Evolutionary conservation across 2,888 invertebrate genomes (phyloP).

Genomic region (Geotrupes spiniger): DNA sequence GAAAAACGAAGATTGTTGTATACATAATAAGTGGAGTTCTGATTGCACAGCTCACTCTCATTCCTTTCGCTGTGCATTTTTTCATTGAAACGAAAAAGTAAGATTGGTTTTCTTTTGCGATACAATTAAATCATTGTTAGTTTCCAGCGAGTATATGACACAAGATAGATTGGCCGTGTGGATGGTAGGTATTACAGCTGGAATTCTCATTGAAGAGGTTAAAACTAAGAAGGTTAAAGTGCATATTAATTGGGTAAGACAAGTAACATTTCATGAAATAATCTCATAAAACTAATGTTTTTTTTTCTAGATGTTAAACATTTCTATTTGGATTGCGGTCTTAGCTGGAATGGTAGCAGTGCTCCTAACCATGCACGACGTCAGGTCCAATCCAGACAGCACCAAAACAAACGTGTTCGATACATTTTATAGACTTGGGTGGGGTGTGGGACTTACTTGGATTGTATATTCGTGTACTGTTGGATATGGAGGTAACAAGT

Average conservation of each 20-base stretch:
- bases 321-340: slow-evolving; percentile 14
- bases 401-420: slow-evolving; percentile 19
- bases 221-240: slow-evolving; percentile 17
- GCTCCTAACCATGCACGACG: slow-evolving; percentile 17
- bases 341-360: slow-evolving; percentile 20
- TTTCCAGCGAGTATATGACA: slow-evolving; percentile 24
- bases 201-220: slow-evolving; percentile 21
- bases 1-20: not conserved
- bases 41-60: not conserved
- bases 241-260: not conserved
- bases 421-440: slow-evolving; percentile 20
- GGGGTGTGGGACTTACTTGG: slow-evolving; percentile 27
- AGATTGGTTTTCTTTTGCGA: not conserved
- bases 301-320: slow-evolving; percentile 15
- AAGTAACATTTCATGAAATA: no score
- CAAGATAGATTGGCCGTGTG: slow-evolving; percentile 21
- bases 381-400: slow-evolving; percentile 6
- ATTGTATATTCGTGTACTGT: slow-evolving; percentile 29
- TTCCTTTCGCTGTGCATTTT: not conserved
- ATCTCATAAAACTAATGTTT: not conserved
- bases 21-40: not conserved
- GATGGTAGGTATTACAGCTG: slow-evolving; percentile 21
- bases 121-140: not conserved
- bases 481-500: slow-evolving; percentile 28
- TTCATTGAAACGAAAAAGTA: not conserved